A percentile compares a stretch with the other conserved stretches of the same genome.
These are phyloP conservation scores for Metopolophium dirhodum DNA, from an alignment of 1,140 invertebrate genomes.

Conservation along the genomic window DNA sequence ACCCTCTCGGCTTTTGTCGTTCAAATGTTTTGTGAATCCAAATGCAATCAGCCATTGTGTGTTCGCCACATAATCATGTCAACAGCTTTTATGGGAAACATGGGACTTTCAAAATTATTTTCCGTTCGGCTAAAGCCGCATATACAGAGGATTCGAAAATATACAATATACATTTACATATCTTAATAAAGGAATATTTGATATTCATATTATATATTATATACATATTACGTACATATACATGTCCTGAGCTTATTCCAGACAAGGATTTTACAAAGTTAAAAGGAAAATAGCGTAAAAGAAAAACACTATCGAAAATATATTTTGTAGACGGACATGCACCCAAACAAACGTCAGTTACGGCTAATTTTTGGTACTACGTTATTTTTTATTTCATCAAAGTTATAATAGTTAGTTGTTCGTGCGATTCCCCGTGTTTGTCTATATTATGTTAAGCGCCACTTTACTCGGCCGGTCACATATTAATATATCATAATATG, in stretches of 20 bases:
- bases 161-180: slow-evolving; percentile 10
- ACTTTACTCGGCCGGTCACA: neutral
- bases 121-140: neutral
- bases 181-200: slow-evolving; percentile 26
- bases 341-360: neutral
- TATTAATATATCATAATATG: neutral
- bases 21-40: slow-evolving; percentile 23
- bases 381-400: neutral
- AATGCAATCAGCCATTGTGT: neutral
- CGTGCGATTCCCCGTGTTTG: neutral
- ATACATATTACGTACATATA: neutral
- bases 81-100: slow-evolving; percentile 5
- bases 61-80: slow-evolving; percentile 8
- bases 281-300: neutral
- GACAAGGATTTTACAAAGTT: neutral
- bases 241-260: neutral
- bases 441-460: neutral
- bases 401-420: neutral
- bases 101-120: slow-evolving; percentile 16
- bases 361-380: neutral
- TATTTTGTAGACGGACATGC: neutral
- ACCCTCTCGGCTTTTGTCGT: neutral
- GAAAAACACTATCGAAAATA: neutral
- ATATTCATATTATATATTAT: neutral
- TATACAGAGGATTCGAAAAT: neutral